Base-by-base conservation (phyloP, 2,888 invertebrate genomes). In the Erannis defoliaria region DNA sequence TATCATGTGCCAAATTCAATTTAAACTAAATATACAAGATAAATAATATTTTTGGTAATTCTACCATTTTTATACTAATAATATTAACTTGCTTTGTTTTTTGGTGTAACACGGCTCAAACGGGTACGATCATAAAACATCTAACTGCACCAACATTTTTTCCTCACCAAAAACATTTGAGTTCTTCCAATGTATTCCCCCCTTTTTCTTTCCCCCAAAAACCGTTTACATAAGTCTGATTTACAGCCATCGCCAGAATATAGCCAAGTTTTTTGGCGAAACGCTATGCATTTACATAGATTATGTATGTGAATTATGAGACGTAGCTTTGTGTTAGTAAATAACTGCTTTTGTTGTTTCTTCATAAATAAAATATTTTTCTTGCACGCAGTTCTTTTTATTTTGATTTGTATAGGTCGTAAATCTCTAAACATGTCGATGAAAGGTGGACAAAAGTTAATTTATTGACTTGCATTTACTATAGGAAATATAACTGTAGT, bases 241-340 rank as follows among this genome's bases (percentile, higher is more conserved):
- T 86, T 86, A 86, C 81, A 72, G 51, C 60, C 50, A 55, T 66
- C 73, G 77, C 74, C 72, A 68, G 73, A 73, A 71, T 64, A 74
- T 69, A 78, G 81, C 83, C 81, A 84, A 86, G 84, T 82, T 84
- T 81, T 76, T 80, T 77, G 80, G 82, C 78, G 81, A 82, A 85
- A 80, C 81, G 82, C 75, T 74, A 73, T 74, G 71, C 78, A 86
- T 87, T 85, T 84, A 86, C 85, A 88, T 87, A 86, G 76, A 85
- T 86, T 84, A 78, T 81, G 79, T 63, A 60, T 45, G 56, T 64
- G 60, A 64, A 56, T 64, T 60, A 64, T 60, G 64, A 50, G 49
- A 56, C 43, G 60, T 53, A 56, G 59, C 33, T 64, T 57, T 55
- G 53, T 56, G 51, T 45, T 42, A 54, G 42, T 64, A 55, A 55